Conservation (phyloP, 2,113 vertebrate species). For the Ictidomys tridecemlineatus region DNA sequence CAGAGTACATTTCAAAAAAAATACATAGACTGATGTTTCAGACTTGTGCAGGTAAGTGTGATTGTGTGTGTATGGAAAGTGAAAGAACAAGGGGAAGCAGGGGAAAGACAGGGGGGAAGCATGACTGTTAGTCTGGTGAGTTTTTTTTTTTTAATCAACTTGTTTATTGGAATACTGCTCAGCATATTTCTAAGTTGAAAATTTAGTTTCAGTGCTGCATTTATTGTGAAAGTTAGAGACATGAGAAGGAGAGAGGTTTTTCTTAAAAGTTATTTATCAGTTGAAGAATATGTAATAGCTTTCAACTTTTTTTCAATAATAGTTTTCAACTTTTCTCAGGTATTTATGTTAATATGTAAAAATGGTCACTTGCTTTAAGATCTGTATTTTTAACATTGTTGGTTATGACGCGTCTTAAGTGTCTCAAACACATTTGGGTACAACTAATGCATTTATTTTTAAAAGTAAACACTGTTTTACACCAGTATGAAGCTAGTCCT, state of each 20-base stretch:
- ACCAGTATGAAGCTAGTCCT: slow-evolving; percentile 49
- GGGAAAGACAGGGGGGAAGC: neutral
- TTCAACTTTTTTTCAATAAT: slow-evolving; percentile 52
- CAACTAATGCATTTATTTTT: slow-evolving; percentile 69
- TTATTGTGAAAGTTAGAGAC: slow-evolving; percentile 79
- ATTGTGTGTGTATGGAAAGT: slow-evolving; percentile 74
- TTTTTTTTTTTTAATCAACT: slow-evolving; percentile 79
- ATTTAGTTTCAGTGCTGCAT: slow-evolving; percentile 77
- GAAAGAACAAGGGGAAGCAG: slow-evolving; percentile 69
- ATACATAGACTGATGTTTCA: slow-evolving; percentile 84
- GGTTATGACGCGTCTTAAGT: slow-evolving; percentile 67
- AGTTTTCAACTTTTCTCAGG: slow-evolving; percentile 47
- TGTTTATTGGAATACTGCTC: slow-evolving; percentile 73
- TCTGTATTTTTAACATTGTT: slow-evolving; percentile 66
- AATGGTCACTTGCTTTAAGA: slow-evolving; percentile 53
- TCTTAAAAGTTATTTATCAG: slow-evolving; percentile 75
- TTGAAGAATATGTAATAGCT: slow-evolving; percentile 40
- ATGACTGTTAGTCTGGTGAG: slow-evolving; percentile 67
- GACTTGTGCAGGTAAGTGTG: slow-evolving; percentile 87
- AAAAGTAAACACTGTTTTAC: slow-evolving; percentile 71
- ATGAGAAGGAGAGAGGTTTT: slow-evolving; percentile 56
- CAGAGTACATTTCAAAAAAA: slow-evolving; percentile 86
- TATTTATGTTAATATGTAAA: slow-evolving; percentile 66
- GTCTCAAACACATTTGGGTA: slow-evolving; percentile 55
- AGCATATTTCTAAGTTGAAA: slow-evolving; percentile 65